Base-by-base conservation (phyloP, 2,888 invertebrate species). In the Oligia fasciuncula region DNA sequence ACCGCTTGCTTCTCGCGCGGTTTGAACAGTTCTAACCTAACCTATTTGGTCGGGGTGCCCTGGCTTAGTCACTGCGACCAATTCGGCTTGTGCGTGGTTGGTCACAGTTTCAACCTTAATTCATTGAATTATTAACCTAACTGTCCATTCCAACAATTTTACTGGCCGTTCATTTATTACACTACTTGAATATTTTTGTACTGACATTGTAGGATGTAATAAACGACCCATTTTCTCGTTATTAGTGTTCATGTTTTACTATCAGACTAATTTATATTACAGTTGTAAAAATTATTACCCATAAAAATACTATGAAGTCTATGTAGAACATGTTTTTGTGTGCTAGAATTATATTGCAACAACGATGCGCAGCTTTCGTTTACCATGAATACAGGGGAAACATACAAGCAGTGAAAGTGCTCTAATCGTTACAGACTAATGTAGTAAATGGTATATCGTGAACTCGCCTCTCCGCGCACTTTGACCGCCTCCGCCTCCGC, bases 401-500 rank as follows among this genome's bases (percentile, higher is more conserved):
- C 57, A 40, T 57, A 40, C 23, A 71, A 35, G 13, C 14, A 23
- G 4, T 13, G n/a, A 14, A 63, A 40, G 19, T 73, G 14, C 14
- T n/a, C 40, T 8, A 35, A 23, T 23, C 0, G 8, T 29, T 11
- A 77, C 17, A 40, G 40, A 49, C 13, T 17, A 29, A 13, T 43
- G 3, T 9, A 57, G n/a, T 63, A 13, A 67, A 75, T 46, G 0
- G 8, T 68, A n/a, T 35, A 49, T 51, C 40, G 54, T 65, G 13
- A 40, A 74, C 92, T 90, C 73, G 95, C 96, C 94, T 98, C 98
- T 67, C 99, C 99, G 85, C 98, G 98, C 83, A 99, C 98, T 92
- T 95, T 96, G 82, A 97, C 97, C 35, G 99, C 98, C 96, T 99
- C 99, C 0, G 99, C 98, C 93, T 99, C 99, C 0, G 99, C 99